Evolutionary conservation across 1,140 invertebrate genomes (phyloP).

Genomic region (Samia ricini): DNA sequence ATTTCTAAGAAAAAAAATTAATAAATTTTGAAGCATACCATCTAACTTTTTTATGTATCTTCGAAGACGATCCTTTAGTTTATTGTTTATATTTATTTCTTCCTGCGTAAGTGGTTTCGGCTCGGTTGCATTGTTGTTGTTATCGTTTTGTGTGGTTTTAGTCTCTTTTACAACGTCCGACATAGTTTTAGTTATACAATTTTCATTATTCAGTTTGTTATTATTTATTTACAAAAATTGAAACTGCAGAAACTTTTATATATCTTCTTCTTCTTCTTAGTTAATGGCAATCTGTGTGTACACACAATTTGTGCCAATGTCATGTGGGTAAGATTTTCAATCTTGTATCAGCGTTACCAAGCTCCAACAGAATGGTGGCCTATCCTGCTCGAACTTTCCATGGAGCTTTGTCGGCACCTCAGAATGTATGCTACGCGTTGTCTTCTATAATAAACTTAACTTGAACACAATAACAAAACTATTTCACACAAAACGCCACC

Average conservation of each 20-base stretch:
- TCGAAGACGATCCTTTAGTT: constrained; percentile 50
- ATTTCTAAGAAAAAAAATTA: neutral
- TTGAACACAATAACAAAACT: too few species aligned
- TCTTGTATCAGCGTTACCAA: too few species aligned
- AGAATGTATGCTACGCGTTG: too few species aligned
- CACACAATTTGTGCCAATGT: too few species aligned
- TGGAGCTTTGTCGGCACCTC: too few species aligned
- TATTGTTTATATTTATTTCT: constrained; percentile 48
- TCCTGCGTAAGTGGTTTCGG: constrained; percentile 32
- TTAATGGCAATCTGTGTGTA: too few species aligned
- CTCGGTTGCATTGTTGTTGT: constrained; percentile 20
- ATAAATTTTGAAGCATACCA: constrained; percentile 27
- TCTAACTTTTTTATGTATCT: constrained; percentile 67
- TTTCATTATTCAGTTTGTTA: neutral
- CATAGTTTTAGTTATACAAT: constrained; percentile 31
- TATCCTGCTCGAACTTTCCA: too few species aligned
- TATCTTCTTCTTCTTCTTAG: too few species aligned
- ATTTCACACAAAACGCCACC: too few species aligned
- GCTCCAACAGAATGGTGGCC: too few species aligned
- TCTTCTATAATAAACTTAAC: too few species aligned
- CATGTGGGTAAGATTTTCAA: too few species aligned
- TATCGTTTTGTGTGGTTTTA: constrained; percentile 39
- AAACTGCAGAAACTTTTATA: neutral
- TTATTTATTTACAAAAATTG: neutral
- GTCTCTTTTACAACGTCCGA: constrained; percentile 35